These are phyloP conservation scores for Catharus minimus DNA, from an alignment of 2,113 vertebrate genomes.

Conservation along the genomic window DNA sequence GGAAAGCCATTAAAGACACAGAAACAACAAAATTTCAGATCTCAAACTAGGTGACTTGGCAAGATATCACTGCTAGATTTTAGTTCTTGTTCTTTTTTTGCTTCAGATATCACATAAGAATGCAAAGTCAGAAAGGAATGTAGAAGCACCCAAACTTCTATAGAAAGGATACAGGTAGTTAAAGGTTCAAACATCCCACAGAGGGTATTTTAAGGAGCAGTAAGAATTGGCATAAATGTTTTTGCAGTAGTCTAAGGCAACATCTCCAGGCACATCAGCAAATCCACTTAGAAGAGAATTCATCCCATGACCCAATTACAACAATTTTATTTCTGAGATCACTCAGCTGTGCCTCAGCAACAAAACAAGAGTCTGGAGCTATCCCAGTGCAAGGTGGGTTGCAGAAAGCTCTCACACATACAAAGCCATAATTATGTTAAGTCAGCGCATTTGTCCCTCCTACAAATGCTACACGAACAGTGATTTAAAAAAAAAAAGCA, in stretches of 20 bases:
- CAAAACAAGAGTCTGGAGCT: not conserved
- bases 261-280: not conserved
- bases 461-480: not conserved
- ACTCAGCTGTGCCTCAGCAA: not conserved
- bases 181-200: not conserved
- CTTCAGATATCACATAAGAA: not conserved
- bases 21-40: not conserved
- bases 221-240: not conserved
- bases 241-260: not conserved
- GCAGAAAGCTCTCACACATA: not conserved
- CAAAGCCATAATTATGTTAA: not conserved
- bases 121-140: not conserved
- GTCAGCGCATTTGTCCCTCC: not conserved
- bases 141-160: not conserved
- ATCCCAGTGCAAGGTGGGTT: not conserved
- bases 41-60: not conserved
- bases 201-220: not conserved
- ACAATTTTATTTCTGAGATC: not conserved
- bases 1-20: not conserved
- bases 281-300: not conserved
- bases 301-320: not conserved
- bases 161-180: not conserved
- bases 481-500: rapidly evolving
- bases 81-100: not conserved
- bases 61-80: not conserved